Evolutionary conservation across 2,797 vertebrate genomes (phyloP), one percentile per base, ranked within the genome.

Genomic region (Chelon labrosus): DNA sequence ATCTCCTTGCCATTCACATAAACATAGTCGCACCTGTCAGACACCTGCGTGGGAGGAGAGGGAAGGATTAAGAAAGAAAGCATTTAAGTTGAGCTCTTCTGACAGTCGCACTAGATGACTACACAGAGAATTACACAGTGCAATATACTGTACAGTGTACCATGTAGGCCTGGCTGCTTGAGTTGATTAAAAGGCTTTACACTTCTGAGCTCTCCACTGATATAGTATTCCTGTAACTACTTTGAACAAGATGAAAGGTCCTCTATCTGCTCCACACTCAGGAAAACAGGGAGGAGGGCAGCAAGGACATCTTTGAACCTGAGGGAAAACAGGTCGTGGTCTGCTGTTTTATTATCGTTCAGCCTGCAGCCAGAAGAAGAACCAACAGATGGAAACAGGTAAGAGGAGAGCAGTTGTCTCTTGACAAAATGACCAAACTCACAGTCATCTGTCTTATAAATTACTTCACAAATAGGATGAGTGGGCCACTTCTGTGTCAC

Each of bases 1-100:
- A 93, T 96, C 89, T 99, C 98, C 70, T 97, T 98, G 81, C 98
- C 98, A 2, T 97, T 97, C 91, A 99, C 94, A 35, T 97, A 98
- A 79, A 99, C 94, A 2, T 96, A 96, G 94, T 97, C 96, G 12
- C 97, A 99, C 65, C 95, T 92, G 92, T 97, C 96, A 0, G 97
- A 99, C 82, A 98, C 97, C 98, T 99, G 91, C 35, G 47, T 94
- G 87, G 60, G 71, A 77, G 53, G 42, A 79, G 70, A 79, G 42
- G 38, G 50, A 2, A 94, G 70, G 73, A 75, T 81, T 79, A 82
- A 50, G 27, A 59, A 61, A 67, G 46, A 49, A 41, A 27, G 44
- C 22, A 39, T 75, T 82, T 60, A 73, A 67, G 56, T 50, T 37
- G 56, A 73, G 65, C 65, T 75, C 65, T 39, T 57, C 67, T 69